Evolutionary conservation across 2,888 invertebrate species (phyloP).

Genomic region (Teleogryllus oceanicus): DNA sequence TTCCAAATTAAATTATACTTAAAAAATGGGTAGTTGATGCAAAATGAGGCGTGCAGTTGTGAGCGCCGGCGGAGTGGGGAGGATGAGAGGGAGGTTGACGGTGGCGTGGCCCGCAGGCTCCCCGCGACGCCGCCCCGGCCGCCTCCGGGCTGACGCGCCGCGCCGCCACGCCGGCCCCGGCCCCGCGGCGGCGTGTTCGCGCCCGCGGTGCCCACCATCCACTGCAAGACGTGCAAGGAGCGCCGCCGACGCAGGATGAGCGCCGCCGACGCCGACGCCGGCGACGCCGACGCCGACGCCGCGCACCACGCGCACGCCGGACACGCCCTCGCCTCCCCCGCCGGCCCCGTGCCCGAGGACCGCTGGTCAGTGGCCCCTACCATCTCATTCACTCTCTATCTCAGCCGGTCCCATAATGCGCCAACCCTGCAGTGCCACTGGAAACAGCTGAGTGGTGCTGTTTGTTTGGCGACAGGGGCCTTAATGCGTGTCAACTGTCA

Average conservation of each 20-base stretch:
- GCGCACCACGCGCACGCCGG: not conserved
- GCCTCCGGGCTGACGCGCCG: not conserved
- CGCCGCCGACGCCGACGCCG: not conserved
- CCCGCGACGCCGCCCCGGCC: not conserved
- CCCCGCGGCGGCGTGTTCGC: slow-evolving; percentile 38
- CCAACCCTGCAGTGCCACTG: too few relatives aligned
- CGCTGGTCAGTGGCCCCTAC: not conserved
- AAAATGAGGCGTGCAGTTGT: too few relatives aligned
- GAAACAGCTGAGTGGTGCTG: too few relatives aligned
- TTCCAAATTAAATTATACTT: too few relatives aligned
- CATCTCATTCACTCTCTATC: too few relatives aligned
- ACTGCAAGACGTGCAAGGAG: slow-evolving; percentile 39
- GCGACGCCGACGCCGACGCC: not conserved
- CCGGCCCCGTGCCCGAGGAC: not conserved
- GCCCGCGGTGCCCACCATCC: slow-evolving; percentile 38
- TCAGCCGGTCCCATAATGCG: too few relatives aligned
- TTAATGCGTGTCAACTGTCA: too few relatives aligned
- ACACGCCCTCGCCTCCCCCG: not conserved
- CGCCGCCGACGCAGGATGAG: slow-evolving; percentile 32
- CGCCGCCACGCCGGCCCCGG: not conserved
- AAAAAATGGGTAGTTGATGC: too few relatives aligned
- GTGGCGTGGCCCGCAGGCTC: too few relatives aligned
- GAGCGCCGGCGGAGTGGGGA: too few relatives aligned
- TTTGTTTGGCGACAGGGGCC: too few relatives aligned
- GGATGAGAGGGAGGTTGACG: too few relatives aligned